These are phyloP conservation scores for Oryzias sinensis DNA, from an alignment of 2,797 vertebrate species.

Conservation along the genomic window DNA sequence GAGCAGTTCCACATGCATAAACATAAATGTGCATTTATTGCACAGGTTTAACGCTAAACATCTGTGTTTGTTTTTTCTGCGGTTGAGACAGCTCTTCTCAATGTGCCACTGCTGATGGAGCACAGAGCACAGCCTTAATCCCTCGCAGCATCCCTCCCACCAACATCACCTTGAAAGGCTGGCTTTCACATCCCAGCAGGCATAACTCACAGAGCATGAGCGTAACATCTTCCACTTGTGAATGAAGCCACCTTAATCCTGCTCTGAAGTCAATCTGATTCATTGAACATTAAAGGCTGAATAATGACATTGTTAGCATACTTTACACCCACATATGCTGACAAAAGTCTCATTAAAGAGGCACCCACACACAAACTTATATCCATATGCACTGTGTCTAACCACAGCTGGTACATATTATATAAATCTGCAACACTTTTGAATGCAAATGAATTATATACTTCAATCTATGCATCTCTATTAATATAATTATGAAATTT, in stretches of 20 bases:
- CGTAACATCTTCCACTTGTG: slow-evolving; percentile 24
- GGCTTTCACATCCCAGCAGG: slow-evolving; percentile 40
- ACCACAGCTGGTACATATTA: slow-evolving; percentile 6
- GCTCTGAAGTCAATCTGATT: slow-evolving; percentile 11
- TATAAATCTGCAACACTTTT: background rate
- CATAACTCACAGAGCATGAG: slow-evolving; percentile 37
- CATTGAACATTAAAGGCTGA: slow-evolving; percentile 3
- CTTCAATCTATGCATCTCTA: background rate
- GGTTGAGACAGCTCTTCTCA: slow-evolving; percentile 47
- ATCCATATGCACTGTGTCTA: slow-evolving; percentile 12
- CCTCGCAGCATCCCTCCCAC: slow-evolving; percentile 11
- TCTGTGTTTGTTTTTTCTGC: slow-evolving; percentile 49
- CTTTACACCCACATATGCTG: slow-evolving; percentile 10
- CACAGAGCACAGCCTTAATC: slow-evolving; percentile 55
- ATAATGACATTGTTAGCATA: slow-evolving; percentile 16
- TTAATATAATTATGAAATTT: background rate
- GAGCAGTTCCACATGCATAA: slow-evolving; percentile 41
- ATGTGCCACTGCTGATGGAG: slow-evolving; percentile 52
- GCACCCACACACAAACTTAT: slow-evolving; percentile 10
- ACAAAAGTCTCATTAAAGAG: slow-evolving; percentile 24
- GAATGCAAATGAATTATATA: background rate
- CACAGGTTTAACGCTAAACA: slow-evolving; percentile 40
- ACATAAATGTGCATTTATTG: slow-evolving; percentile 47
- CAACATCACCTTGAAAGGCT: slow-evolving; percentile 39
- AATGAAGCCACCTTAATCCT: slow-evolving; percentile 37